Evolutionary conservation across 2,888 invertebrate genomes (phyloP), one percentile per base, ranked within the genome.

Genomic region (Hypolimnas misippus): DNA sequence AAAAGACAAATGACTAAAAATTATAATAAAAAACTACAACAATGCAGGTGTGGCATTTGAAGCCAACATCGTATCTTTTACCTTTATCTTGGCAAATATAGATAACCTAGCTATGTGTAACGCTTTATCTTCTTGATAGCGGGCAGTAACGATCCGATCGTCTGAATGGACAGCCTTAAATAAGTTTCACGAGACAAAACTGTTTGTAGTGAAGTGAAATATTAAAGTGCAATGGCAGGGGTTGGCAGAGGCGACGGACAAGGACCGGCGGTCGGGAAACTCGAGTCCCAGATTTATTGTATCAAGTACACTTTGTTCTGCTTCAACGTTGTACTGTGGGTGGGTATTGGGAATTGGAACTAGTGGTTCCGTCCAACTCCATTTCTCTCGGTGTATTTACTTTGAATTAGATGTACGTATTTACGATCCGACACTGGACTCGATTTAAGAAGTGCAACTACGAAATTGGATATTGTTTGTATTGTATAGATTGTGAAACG

Each of bases 241-340:
- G 88, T 87, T 72, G 94, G 93, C 31, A 90, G 85, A 73, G 90
- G 89, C 6, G 81, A 83, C 64, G 93, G 93, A 50, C 84, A 89
- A 65, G 93, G 93, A 60, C 85, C 89, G 62, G 92, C 89, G 2
- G 89, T 92, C 29, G 92, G 93, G 53, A 94, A 94, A 77, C 87
- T 96, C 76, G 96, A 96, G 80, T 95, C 95, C 70, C 95, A 95
- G 79, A 96, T 97, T 75, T 95, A 95, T 69, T 94, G 95, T 78
- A 93, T 97, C 69, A 97, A 97, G 86, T 97, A 96, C 85, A 95
- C 95, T 51, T 88, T 97, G 68, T 95, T 97, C 76, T 96, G 96
- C 78, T 94, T 96, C 84, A 97, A 97, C 82, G 94, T 96, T 56
- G 93, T 97, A 56, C 87, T 95, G 75, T 96, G 96, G 96, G 96